phyloP scores from a whole-genome alignment of 2,888 invertebrate species.

The Drosophila cyrtoloma region DNA sequence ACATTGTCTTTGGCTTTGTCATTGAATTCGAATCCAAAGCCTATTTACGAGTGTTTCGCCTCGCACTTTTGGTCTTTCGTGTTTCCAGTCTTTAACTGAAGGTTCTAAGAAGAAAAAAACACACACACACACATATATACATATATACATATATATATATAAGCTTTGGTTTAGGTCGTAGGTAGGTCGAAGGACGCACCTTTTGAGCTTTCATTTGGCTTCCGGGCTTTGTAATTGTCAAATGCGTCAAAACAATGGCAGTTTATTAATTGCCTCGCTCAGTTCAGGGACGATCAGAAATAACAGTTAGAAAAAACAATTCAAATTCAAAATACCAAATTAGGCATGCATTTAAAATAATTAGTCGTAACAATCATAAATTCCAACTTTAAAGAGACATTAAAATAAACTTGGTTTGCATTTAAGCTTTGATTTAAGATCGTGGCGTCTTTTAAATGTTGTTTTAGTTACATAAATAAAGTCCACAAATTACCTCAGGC shows the following conservation, averaged over 20 bases:
- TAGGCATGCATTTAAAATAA: constrained; percentile 1
- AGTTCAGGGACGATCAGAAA: constrained; percentile 39
- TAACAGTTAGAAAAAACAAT: constrained; percentile 18
- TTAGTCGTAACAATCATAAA: not conserved
- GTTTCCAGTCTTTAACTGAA: constrained; percentile 40
- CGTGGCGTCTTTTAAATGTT: not conserved
- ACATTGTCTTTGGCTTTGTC: constrained; percentile 67
- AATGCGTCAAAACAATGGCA: constrained; percentile 16
- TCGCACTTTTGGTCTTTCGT: constrained; percentile 27
- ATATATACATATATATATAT: too few relatives aligned
- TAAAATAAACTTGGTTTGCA: constrained; percentile 11
- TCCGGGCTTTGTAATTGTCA: constrained; percentile 61
- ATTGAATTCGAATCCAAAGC: constrained; percentile 66
- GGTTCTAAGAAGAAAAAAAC: constrained; percentile 57
- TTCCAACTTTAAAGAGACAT: not conserved
- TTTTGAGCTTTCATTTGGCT: constrained; percentile 45
- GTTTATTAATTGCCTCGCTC: constrained; percentile 54
- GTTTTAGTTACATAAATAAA: constrained; percentile 8
- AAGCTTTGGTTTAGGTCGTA: constrained; percentile 15
- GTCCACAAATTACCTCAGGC: constrained; percentile 61
- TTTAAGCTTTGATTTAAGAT: constrained; percentile 20
- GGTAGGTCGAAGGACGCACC: constrained; percentile 64
- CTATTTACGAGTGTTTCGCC: constrained; percentile 41
- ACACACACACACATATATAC: too few relatives aligned
- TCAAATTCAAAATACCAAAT: not conserved